Evolutionary conservation across 2,888 invertebrate species (phyloP).

Genomic region (Apodemia hepburni): DNA sequence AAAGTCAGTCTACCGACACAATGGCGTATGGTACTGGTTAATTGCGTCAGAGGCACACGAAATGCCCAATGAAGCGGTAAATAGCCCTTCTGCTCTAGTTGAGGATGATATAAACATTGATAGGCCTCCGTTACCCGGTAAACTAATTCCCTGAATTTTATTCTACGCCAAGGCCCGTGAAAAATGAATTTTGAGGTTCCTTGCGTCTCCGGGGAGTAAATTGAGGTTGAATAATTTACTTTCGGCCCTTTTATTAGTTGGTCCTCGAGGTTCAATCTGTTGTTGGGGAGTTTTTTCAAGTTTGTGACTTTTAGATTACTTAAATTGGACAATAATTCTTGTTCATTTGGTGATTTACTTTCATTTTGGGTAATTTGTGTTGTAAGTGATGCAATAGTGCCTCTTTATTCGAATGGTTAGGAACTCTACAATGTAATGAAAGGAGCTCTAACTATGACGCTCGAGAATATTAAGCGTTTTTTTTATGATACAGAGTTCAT

Average conservation of each 20-base stretch:
- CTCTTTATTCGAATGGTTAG: background rate
- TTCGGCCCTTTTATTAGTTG: conserved; percentile 37
- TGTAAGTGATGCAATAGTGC: background rate
- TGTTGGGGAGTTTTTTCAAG: conserved; percentile 24
- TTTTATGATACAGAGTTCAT: no score
- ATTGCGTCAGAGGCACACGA: conserved; percentile 54
- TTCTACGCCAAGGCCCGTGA: conserved; percentile 45
- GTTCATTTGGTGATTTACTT: background rate
- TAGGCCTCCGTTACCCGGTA: conserved; percentile 39
- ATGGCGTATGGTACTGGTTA: conserved; percentile 33
- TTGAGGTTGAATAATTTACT: conserved; percentile 54
- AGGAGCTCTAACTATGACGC: no score
- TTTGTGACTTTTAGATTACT: conserved; percentile 24
- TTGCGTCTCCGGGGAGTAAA: conserved; percentile 45
- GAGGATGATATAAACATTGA: conserved; percentile 46
- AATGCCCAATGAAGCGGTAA: conserved; percentile 64
- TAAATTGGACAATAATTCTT: conserved; percentile 7
- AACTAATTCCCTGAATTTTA: conserved; percentile 58
- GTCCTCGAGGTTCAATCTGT: conserved; percentile 31
- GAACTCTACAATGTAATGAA: no score
- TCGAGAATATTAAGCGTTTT: no score
- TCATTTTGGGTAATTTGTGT: background rate
- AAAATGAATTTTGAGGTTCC: conserved; percentile 58
- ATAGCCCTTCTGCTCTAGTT: conserved; percentile 72
- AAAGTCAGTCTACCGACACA: conserved; percentile 9